A percentile compares a stretch with the other conserved stretches of the same genome.
Conservation (phyloP, 1,140 invertebrate genomes). For the Heliconius melpomene region DNA sequence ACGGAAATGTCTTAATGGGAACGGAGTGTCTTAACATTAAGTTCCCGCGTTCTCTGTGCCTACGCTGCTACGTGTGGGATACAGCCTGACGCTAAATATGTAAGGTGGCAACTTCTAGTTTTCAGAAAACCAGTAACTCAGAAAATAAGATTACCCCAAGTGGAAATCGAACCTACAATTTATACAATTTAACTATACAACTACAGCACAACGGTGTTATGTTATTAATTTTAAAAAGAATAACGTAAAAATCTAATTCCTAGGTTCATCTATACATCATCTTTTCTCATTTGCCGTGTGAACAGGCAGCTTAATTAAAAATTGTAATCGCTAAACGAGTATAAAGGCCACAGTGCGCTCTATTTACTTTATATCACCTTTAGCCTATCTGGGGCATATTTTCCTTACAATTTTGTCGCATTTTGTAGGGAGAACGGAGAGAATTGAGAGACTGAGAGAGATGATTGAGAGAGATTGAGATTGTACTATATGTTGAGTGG, state of each 20-base stretch:
- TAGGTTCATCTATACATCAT: neutral
- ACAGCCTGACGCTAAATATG: no score
- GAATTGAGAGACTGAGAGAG: no score
- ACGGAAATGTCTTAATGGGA: no score
- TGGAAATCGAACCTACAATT: neutral
- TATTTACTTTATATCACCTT: conserved; percentile 2
- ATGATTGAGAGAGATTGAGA: no score
- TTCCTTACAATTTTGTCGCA: neutral
- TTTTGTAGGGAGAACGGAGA: neutral
- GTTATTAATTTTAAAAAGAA: conserved; percentile 1
- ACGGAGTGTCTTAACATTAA: no score
- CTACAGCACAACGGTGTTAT: neutral
- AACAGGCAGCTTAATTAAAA: conserved; percentile 2
- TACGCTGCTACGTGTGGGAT: no score
- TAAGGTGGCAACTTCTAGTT: no score
- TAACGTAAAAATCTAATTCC: neutral
- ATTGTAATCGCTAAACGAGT: conserved; percentile 3
- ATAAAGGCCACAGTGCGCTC: neutral
- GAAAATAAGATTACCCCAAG: no score
- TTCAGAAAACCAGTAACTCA: no score
- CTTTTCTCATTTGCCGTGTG: conserved; percentile 3
- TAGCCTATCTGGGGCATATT: neutral
- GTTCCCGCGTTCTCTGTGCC: no score
- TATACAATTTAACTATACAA: neutral
- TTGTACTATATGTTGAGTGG: no score